Evolutionary conservation across 2,888 invertebrate species (phyloP).

Genomic region (Xanthostigma xanthostigma): DNA sequence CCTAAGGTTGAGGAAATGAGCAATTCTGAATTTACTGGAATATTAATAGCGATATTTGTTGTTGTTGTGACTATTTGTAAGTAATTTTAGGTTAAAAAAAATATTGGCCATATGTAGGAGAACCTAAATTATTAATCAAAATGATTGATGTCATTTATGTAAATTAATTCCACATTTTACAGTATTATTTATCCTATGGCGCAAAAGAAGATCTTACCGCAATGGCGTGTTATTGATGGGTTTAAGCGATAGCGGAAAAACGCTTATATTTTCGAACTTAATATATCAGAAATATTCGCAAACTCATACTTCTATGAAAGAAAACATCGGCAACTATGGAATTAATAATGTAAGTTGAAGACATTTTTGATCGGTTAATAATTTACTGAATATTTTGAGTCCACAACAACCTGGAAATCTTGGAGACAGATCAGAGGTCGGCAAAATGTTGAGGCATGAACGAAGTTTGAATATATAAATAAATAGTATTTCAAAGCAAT

Average conservation of each 20-base stretch:
- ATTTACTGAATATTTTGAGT: too few species aligned
- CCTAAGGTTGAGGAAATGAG: slow-evolving; percentile 13
- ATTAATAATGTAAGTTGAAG: slow-evolving; percentile 42
- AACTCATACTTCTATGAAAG: slow-evolving; percentile 81
- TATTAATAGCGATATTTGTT: slow-evolving; percentile 23
- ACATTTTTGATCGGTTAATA: too few species aligned
- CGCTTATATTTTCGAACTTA: slow-evolving; percentile 67
- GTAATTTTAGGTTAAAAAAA: slow-evolving; percentile 7
- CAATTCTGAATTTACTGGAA: slow-evolving; percentile 20
- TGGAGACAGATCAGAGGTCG: too few species aligned
- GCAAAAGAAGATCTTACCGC: slow-evolving; percentile 36
- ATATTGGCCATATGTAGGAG: neutral
- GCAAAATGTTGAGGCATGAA: too few species aligned
- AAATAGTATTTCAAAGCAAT: too few species aligned
- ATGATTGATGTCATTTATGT: neutral
- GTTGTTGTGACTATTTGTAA: slow-evolving; percentile 27
- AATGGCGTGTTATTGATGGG: slow-evolving; percentile 66
- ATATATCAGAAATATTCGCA: slow-evolving; percentile 52
- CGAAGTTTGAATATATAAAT: too few species aligned
- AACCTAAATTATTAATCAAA: neutral
- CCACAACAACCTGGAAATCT: too few species aligned
- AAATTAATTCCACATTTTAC: slow-evolving; percentile 18
- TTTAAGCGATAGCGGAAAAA: slow-evolving; percentile 82
- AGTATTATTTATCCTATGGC: slow-evolving; percentile 48
- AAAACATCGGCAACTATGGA: slow-evolving; percentile 59